These are phyloP conservation scores for Ladona fulva DNA, from an alignment of 1,140 invertebrate genomes.

Conservation along the genomic window DNA sequence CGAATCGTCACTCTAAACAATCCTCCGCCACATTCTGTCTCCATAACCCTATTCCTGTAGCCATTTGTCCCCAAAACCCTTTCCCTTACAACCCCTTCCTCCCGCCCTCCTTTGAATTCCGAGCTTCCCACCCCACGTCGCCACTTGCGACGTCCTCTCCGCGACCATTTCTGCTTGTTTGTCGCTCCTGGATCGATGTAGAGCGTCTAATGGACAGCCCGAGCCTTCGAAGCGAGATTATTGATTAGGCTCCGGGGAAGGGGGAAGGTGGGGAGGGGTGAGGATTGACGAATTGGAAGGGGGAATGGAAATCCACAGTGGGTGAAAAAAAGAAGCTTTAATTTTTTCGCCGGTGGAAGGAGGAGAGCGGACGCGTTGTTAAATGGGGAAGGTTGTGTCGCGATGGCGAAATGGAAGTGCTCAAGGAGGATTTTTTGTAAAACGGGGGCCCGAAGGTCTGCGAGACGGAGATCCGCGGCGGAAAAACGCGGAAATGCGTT, in stretches of 20 bases:
- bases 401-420: too few species aligned
- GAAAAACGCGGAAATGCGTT: too few species aligned
- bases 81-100: background rate
- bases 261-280: background rate
- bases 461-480: too few species aligned
- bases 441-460: too few species aligned
- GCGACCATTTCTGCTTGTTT: background rate
- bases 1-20: too few species aligned
- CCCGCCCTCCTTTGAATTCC: too few species aligned
- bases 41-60: background rate
- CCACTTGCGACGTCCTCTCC: background rate
- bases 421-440: too few species aligned
- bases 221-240: background rate
- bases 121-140: background rate
- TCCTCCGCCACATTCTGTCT: background rate
- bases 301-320: background rate
- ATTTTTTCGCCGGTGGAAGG: background rate
- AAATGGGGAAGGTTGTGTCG: background rate
- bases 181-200: background rate
- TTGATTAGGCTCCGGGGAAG: background rate
- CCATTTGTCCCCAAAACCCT: background rate
- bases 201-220: slow-evolving; percentile 1
- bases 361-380: background rate
- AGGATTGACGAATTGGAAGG: background rate
- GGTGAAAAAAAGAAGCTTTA: background rate